These are phyloP conservation scores for Lophius piscatorius DNA, from an alignment of 2,113 vertebrate species.

Conservation along the genomic window DNA sequence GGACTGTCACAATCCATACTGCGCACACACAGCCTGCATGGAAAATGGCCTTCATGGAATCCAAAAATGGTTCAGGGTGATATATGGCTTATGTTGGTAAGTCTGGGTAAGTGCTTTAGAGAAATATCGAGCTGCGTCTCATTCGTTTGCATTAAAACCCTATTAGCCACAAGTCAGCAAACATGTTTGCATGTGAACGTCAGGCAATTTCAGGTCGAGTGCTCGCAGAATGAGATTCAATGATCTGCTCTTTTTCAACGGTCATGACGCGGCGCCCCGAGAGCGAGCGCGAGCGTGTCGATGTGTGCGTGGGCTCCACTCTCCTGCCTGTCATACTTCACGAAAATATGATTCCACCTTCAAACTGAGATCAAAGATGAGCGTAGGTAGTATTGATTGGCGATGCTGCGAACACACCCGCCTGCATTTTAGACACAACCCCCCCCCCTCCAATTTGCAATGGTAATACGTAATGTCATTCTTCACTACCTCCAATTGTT, in stretches of 20 bases:
- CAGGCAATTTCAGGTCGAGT: conserved; percentile 68
- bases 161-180: conserved; percentile 52
- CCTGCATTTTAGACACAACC: conserved; percentile 39
- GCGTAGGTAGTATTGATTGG: conserved; percentile 58
- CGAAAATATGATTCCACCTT: conserved; percentile 48
- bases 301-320: neutral
- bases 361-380: conserved; percentile 45
- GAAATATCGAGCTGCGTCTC: neutral
- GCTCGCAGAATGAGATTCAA: conserved; percentile 51
- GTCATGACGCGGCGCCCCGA: conserved; percentile 5
- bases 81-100: neutral
- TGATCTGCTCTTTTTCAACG: conserved; percentile 47
- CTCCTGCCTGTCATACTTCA: conserved; percentile 38
- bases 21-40: neutral
- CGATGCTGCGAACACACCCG: conserved; percentile 33
- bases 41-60: conserved; percentile 23
- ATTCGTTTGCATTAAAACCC: conserved; percentile 54
- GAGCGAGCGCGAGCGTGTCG: neutral
- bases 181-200: conserved; percentile 66
- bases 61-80: neutral
- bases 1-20: conserved; percentile 18
- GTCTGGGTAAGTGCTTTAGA: too few species aligned
- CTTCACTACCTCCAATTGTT: conserved; percentile 45
- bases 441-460: conserved; percentile 39
- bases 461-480: conserved; percentile 48